Conservation (phyloP, 2,888 invertebrate genomes). For the Pyrochroa serraticornis region DNA sequence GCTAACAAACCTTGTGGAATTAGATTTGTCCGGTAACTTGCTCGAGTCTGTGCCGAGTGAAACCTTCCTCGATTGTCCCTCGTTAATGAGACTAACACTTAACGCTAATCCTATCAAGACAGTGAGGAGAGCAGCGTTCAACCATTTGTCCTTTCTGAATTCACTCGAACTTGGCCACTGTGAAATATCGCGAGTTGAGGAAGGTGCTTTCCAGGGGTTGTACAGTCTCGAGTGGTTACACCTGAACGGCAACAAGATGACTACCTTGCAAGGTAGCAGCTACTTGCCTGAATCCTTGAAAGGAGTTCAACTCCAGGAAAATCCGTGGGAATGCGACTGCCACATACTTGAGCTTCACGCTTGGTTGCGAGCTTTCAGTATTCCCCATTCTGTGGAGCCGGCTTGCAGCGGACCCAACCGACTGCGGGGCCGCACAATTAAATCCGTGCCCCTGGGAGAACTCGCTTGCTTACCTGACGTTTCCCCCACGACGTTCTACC, state of each 20-base stretch:
- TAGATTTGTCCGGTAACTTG: constrained; percentile 85
- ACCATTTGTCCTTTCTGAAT: constrained; percentile 75
- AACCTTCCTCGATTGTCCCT: constrained; percentile 79
- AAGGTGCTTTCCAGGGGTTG: constrained; percentile 81
- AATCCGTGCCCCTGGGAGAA: constrained; percentile 69
- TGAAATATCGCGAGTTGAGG: constrained; percentile 76
- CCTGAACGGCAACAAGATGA: constrained; percentile 81
- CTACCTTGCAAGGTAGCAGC: constrained; percentile 68
- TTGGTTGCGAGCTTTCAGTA: constrained; percentile 79
- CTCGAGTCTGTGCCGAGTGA: constrained; percentile 78
- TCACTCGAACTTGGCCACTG: constrained; percentile 83
- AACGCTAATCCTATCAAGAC: constrained; percentile 82
- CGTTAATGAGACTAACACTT: constrained; percentile 82
- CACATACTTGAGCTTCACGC: constrained; percentile 75
- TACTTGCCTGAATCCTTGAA: constrained; percentile 78
- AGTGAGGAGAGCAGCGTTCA: constrained; percentile 75
- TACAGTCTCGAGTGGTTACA: constrained; percentile 83
- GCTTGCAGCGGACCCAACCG: constrained; percentile 74
- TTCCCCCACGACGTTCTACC: constrained; percentile 72
- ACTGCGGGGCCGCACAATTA: constrained; percentile 71
- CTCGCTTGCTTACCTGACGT: constrained; percentile 83
- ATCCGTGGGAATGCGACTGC: constrained; percentile 91
- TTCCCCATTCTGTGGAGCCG: constrained; percentile 80
- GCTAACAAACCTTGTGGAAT: constrained; percentile 84
- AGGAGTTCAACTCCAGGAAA: constrained; percentile 82